A percentile compares a stretch with the other conserved stretches of the same genome.
phyloP scores from a whole-genome alignment of 2,797 vertebrate genomes.

The Gallinago solitaria region DNA sequence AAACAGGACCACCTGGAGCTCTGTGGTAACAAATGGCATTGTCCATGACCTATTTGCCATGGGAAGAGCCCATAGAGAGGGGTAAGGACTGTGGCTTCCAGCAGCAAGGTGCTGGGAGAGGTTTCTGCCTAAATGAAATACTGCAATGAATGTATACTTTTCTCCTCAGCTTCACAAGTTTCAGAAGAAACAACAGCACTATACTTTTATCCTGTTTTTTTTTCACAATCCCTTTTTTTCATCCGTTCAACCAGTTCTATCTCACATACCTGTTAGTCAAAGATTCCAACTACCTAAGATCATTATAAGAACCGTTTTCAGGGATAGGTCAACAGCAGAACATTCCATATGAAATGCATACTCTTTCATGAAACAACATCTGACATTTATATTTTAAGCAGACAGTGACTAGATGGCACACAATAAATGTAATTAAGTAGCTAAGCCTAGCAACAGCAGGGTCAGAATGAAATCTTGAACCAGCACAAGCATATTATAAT shows the following conservation, averaged over 20 bases:
- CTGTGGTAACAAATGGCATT: not conserved
- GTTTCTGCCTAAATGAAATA: not conserved
- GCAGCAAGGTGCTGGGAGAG: not conserved
- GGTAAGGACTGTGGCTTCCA: not conserved
- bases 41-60: not conserved
- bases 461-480: not conserved
- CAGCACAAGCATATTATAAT: not conserved
- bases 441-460: not conserved
- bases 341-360: not conserved
- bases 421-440: slow-evolving; percentile 24
- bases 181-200: not conserved
- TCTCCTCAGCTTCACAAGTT: not conserved
- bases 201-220: not conserved
- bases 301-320: not conserved
- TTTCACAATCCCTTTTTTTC: not conserved
- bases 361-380: not conserved
- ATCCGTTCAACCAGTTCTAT: not conserved
- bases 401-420: slow-evolving; percentile 6
- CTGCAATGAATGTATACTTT: not conserved
- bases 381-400: slow-evolving; percentile 33
- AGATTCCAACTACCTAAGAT: not conserved
- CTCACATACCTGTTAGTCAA: not conserved
- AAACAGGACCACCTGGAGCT: not conserved
- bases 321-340: not conserved
- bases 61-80: not conserved